Base-by-base conservation (phyloP, 2,113 vertebrate species). In the Oostethus manadensis region DNA sequence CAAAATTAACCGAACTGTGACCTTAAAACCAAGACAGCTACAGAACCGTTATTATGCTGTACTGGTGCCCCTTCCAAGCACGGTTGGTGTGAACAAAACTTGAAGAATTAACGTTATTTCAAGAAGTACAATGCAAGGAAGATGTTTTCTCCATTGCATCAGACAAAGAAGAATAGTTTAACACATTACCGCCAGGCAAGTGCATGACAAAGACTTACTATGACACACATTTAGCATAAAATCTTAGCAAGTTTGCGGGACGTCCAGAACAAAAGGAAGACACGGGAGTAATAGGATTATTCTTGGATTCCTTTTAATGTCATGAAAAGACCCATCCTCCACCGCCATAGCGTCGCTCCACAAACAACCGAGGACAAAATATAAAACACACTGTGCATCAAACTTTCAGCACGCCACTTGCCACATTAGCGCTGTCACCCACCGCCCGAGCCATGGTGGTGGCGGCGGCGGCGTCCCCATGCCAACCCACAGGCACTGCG, bases 251-350 rank as follows among this genome's bases (percentile, higher is more conserved):
- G 56, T 26, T 16, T 64, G 53, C 9, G 51, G 42, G 51, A 64
- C 43, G 50, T 76, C 70, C 7, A 51, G 26, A 55, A 72, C 70
- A 81, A 84, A 84, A 69, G 29, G 71, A 69, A 71, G 76, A 74
- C 73, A 26, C 58, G 2, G 44, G 29, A 57, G 1, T 79, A 69
- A 77, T 64, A 33, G 51, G 77, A 80, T 84, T 84, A 87, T 84
- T 84, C 75, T 82, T 66, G 69, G 50, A 17, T 67, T 81, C 62
- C 66, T 80, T 68, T 84, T 87, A 82, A 84, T 82, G 80, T 77
- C 64, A 56, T 60, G 23, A 74, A 81, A 76, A 58, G 56, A 53
- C 57, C 57, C 68, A 16, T 74, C 78, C 55, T 77, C 81, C 57
- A 0, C 50, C 9, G 40, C 51, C 22, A 62, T 64, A 61, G 50